Evolutionary conservation across 2,797 vertebrate species (phyloP).

Genomic region (Botia almorhae): DNA sequence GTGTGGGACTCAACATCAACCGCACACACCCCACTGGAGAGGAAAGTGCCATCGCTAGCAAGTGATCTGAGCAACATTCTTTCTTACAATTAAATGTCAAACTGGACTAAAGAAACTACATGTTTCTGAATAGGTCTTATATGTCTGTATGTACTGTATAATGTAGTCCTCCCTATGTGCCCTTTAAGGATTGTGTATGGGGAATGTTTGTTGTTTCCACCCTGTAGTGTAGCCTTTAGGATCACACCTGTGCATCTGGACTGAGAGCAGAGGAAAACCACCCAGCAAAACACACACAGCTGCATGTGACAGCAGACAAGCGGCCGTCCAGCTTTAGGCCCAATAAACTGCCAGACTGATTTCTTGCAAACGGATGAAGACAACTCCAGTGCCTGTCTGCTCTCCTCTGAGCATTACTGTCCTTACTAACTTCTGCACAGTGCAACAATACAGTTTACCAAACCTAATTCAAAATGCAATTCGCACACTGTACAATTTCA

Average conservation of each 20-base stretch:
- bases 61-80: slow-evolving; percentile 74
- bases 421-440: slow-evolving; percentile 13
- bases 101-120: slow-evolving; percentile 48
- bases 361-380: slow-evolving; percentile 8
- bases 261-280: slow-evolving; percentile 20
- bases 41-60: slow-evolving; percentile 84
- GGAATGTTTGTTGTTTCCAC: slow-evolving; percentile 26
- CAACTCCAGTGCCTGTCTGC: slow-evolving; percentile 71
- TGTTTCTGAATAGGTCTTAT: slow-evolving; percentile 37
- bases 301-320: slow-evolving; percentile 39
- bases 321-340: neutral
- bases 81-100: slow-evolving; percentile 25
- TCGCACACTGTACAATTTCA: slow-evolving; percentile 19
- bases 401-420: slow-evolving; percentile 54
- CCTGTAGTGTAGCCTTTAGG: slow-evolving; percentile 55
- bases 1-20: slow-evolving; percentile 81
- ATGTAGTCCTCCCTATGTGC: slow-evolving; percentile 22
- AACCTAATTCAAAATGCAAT: slow-evolving; percentile 38
- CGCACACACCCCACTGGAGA: slow-evolving; percentile 89
- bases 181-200: slow-evolving; percentile 20
- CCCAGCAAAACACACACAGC: slow-evolving; percentile 34
- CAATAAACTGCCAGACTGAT: slow-evolving; percentile 12
- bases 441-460: slow-evolving; percentile 34
- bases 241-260: slow-evolving; percentile 49
- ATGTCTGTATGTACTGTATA: slow-evolving; percentile 42